A percentile compares a stretch with the other conserved stretches of the same genome.
These are phyloP conservation scores for Agriopis marginaria DNA, from an alignment of 2,888 invertebrate species.

Conservation along the genomic window DNA sequence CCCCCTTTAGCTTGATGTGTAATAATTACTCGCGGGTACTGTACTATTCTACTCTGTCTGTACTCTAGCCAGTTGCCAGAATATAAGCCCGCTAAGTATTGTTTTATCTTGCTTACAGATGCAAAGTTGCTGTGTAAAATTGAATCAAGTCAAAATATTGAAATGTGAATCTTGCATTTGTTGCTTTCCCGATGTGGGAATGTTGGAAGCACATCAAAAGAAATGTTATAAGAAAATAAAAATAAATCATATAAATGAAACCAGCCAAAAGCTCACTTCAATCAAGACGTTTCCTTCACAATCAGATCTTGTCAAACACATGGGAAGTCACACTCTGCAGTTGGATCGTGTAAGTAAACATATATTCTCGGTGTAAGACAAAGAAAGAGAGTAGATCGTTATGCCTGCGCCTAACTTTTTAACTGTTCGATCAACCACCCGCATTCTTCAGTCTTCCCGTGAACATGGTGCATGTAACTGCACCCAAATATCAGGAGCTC, in stretches of 20 bases:
- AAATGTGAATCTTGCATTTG: slow-evolving; percentile 47
- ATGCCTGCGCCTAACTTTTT: no score
- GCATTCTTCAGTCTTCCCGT: no score
- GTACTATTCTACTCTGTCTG: no score
- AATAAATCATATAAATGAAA: not conserved
- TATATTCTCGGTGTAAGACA: no score
- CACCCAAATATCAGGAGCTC: no score
- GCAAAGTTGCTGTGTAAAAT: slow-evolving; percentile 41
- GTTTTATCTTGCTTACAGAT: slow-evolving; percentile 47
- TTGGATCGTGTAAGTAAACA: not conserved
- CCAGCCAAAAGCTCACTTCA: not conserved
- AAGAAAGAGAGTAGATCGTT: no score
- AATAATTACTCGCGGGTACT: no score
- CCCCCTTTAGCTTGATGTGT: no score
- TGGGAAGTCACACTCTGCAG: not conserved
- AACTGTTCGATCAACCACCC: no score
- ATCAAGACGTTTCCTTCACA: not conserved
- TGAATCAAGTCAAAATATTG: slow-evolving; percentile 43
- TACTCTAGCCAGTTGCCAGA: not conserved
- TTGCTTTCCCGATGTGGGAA: slow-evolving; percentile 38
- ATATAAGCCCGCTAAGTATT: not conserved
- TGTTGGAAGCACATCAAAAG: slow-evolving; percentile 45
- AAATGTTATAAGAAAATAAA: not conserved
- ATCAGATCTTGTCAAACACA: not conserved
- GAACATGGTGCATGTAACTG: no score